A percentile compares a stretch with the other conserved stretches of the same genome.
These are phyloP conservation scores for Spinibarbus caldwelli DNA, from an alignment of 2,797 vertebrate genomes.

Conservation along the genomic window DNA sequence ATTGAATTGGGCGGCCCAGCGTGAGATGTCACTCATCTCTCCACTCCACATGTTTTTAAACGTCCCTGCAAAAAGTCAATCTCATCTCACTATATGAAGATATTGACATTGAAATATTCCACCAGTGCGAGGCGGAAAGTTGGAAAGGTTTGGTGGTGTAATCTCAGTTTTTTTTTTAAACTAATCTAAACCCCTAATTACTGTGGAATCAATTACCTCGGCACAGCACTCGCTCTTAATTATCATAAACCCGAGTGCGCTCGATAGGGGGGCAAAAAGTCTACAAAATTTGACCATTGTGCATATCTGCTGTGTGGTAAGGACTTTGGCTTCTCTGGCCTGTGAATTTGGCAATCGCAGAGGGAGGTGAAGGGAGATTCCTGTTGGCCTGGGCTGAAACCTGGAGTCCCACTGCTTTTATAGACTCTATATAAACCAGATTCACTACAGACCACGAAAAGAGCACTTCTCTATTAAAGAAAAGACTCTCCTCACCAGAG, in stretches of 20 bases:
- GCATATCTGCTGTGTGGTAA: slow-evolving; percentile 8
- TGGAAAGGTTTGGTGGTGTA: slow-evolving; percentile 8
- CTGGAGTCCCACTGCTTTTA: slow-evolving; percentile 47
- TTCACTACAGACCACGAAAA: slow-evolving; percentile 44
- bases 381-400: slow-evolving; percentile 12
- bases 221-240: slow-evolving; percentile 40
- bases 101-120: slow-evolving; percentile 50
- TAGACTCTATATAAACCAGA: slow-evolving; percentile 50
- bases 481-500: slow-evolving; percentile 22
- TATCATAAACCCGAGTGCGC: slow-evolving; percentile 25
- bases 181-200: slow-evolving; percentile 51
- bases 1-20: slow-evolving; percentile 72
- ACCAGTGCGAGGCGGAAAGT: background rate
- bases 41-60: slow-evolving; percentile 64
- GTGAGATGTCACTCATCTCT: slow-evolving; percentile 71
- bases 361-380: slow-evolving; percentile 22
- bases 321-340: slow-evolving; percentile 15
- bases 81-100: slow-evolving; percentile 57
- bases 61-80: slow-evolving; percentile 57
- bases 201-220: slow-evolving; percentile 53
- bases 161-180: slow-evolving; percentile 31
- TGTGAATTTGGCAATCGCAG: slow-evolving; percentile 29
- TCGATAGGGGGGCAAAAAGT: background rate
- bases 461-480: slow-evolving; percentile 38
- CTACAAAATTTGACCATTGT: slow-evolving; percentile 25